Base-by-base conservation (phyloP, 2,888 invertebrate species). In the Hydrotaea diabolus region DNA sequence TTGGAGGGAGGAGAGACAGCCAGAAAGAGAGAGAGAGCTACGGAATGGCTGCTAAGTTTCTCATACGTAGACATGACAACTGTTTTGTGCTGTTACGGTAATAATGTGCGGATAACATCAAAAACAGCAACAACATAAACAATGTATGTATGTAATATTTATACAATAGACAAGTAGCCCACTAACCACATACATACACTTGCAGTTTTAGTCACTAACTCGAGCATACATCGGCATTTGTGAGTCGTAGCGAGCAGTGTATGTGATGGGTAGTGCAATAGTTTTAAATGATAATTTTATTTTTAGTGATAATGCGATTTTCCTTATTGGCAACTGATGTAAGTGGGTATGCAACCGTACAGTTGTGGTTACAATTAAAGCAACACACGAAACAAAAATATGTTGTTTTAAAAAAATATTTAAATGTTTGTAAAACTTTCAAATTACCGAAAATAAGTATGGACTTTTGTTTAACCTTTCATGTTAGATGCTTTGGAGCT, bases 81-180 rank as follows among this genome's bases (percentile, higher is more conserved):
- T 43, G 43, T 43, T 13, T 15, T 31, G 15, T n/a, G 49, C n/a
- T n/a, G 49, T 49, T 43, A 39, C 49, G 43, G 9, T 43, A 43
- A 7, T 43, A 43, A 13, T 31, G 31, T 13, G 43, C 2, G 43
- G 9, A n/a, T 49, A 39, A 49, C 49, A 49, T n/a, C 49, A 49
- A 49, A 1, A 31, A 31, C 7, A 7, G 31, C 31, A 31, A 31
- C 31, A 31, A 31, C 31, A 31, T 7, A 2, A 7, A 31, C 49
- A 49, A 49, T 11, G 39, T 11, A 39, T 11, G 39, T 11, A 39
- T 39, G 39, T 39, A 39, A 39, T 39, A 49, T 49, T 49, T 49
- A 49, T 49, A n/a, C 49, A 49, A 49, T 49, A 49, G 49, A 49
- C 49, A n/a, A 49, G 49, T 49, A n/a, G n/a, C n/a, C 15, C 49